Percentiles rank a stretch among this genome's conserved stretches.
Evolutionary conservation across 2,888 invertebrate species (phyloP).

Genomic region (Drosophila anomelani): DNA sequence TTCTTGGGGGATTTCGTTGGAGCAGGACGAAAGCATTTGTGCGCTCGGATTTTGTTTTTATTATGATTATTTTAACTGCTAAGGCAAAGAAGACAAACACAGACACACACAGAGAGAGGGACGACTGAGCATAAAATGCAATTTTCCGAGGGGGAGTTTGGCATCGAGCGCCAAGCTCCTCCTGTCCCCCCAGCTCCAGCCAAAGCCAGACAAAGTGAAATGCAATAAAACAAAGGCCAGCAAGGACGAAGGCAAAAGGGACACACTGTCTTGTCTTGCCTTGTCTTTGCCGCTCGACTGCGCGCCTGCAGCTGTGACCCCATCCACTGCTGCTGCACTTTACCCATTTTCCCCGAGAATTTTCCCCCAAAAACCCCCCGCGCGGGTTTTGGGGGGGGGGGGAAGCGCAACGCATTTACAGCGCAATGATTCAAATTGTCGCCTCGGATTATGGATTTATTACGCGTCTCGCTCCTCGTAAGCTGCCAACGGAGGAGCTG

Average conservation of each 20-base stretch:
- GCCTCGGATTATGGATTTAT: slow-evolving; percentile 80
- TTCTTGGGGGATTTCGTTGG: slow-evolving; percentile 39
- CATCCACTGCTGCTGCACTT: slow-evolving; percentile 9
- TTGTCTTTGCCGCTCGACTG: slow-evolving; percentile 47
- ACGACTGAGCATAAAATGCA: slow-evolving; percentile 65
- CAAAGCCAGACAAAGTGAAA: slow-evolving; percentile 74
- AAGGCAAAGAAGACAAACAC: slow-evolving; percentile 71
- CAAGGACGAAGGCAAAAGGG: slow-evolving; percentile 8
- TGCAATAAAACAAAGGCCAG: slow-evolving; percentile 71
- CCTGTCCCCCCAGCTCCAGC: neutral
- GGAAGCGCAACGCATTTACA: slow-evolving; percentile 57
- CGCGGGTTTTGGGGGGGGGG: neutral
- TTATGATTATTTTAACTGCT: slow-evolving; percentile 78
- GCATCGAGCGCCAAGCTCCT: slow-evolving; percentile 29
- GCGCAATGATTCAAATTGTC: slow-evolving; percentile 79
- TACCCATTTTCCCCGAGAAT: slow-evolving; percentile 2
- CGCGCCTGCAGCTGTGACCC: slow-evolving; percentile 48
- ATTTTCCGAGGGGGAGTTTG: slow-evolving; percentile 68
- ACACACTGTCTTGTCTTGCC: slow-evolving; percentile 69
- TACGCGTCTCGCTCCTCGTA: slow-evolving; percentile 76
- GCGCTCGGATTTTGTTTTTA: slow-evolving; percentile 73
- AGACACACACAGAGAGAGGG: slow-evolving; percentile 37
- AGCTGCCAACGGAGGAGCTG: slow-evolving; percentile 69
- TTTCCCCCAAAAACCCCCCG: neutral
- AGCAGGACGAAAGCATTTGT: slow-evolving; percentile 44